A percentile compares a stretch with the other conserved stretches of the same genome.
Evolutionary conservation across 2,888 invertebrate species (phyloP).

Genomic region (Kryphioiulus occultus): DNA sequence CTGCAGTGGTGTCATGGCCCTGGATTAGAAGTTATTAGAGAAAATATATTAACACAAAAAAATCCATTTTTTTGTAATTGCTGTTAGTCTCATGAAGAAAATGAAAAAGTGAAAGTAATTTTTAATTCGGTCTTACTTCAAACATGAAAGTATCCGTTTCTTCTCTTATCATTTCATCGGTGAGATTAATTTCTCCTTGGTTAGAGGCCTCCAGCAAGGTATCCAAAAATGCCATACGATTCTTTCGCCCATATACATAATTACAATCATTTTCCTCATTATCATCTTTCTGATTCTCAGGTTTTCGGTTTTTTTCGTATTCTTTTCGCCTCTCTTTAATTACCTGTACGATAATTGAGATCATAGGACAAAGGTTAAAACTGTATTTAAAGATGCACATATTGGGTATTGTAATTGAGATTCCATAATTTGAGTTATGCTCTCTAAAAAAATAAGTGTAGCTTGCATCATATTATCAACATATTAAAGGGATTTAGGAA

Average conservation of each 20-base stretch:
- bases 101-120: neutral
- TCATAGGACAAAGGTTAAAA: neutral
- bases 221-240: conserved; percentile 86
- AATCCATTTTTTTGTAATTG: neutral
- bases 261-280: neutral
- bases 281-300: neutral
- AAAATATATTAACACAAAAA: too few species aligned
- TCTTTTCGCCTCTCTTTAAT: neutral
- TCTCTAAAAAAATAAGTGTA: too few species aligned
- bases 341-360: neutral
- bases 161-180: conserved; percentile 63
- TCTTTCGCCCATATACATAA: conserved; percentile 65
- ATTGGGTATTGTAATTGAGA: too few species aligned
- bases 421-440: too few species aligned
- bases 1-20: conserved; percentile 84
- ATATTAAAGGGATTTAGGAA: too few species aligned
- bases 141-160: conserved; percentile 58
- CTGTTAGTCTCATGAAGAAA: neutral
- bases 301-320: neutral
- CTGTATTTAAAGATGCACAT: neutral
- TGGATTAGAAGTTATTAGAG: conserved; percentile 66
- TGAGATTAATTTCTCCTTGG: conserved; percentile 71
- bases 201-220: conserved; percentile 74
- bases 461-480: too few species aligned
- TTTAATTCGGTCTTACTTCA: conserved; percentile 43